Base-by-base conservation (phyloP, 2,797 vertebrate genomes). In the Manis crassicaudata region DNA sequence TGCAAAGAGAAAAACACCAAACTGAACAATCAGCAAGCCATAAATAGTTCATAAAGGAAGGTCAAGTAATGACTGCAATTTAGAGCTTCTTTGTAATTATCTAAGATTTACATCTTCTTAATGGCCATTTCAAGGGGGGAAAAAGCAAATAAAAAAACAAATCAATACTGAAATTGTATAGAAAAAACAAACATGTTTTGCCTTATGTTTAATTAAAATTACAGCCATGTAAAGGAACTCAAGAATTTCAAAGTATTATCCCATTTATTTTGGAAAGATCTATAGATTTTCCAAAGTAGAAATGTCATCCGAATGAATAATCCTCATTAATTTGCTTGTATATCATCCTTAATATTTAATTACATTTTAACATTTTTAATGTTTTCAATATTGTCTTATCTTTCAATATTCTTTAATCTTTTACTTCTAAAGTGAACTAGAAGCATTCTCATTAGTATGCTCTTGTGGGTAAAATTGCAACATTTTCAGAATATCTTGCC, bases 1-100 rank as follows among this genome's bases (percentile, higher is more conserved):
- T 99, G 97, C 27, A 95, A 72, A 37, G 32, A 85, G 10, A 27
- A 73, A 56, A 63, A 93, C n/a, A 85, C 0, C 80, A 94, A 79
- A 43, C 70, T 96, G 87, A 82, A 94, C 20, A 96, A 96, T 6
- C 68, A 94, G 37, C 37, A 58, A 94, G 43, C 2, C 75, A 40
- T 40, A 87, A 92, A 37, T 50, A 17, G 76, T 96, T 94, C 72
- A 92, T 60, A 84, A 93, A 89, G 32, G 62, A 85, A 40, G 97
- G 1, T 76, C 2, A 25, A 60, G 54, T 86, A 85, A 96, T 4
- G 73, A 82, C 83, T 85, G 37, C 4, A 27, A 88, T 81, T 97
- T 92, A 94, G 97, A 97, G 11, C 1, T 5, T 60, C 65, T 92
- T 63, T n/a, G 75, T 52, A 50, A 87, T 29, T 88, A 93, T 13